A percentile compares a stretch with the other conserved stretches of the same genome.
These are phyloP conservation scores for Thermophis baileyi DNA, from an alignment of 2,113 vertebrate species.

Conservation along the genomic window DNA sequence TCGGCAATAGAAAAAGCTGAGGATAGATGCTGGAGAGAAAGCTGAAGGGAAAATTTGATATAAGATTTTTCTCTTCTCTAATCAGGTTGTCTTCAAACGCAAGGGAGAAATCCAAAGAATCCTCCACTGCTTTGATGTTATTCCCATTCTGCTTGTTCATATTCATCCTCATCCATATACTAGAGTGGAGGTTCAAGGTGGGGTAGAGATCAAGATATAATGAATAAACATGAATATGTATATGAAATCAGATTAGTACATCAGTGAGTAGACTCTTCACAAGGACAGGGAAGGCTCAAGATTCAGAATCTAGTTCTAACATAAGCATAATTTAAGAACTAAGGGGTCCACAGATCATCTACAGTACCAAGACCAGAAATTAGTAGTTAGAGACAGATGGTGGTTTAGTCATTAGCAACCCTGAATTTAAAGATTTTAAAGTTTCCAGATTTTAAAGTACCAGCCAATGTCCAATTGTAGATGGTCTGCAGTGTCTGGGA, in stretches of 20 bases:
- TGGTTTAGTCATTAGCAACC: not conserved
- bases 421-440: not conserved
- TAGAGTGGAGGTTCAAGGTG: not conserved
- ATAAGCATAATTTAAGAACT: not conserved
- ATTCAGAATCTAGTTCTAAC: not conserved
- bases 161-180: not conserved
- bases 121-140: not conserved
- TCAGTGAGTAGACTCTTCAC: not conserved
- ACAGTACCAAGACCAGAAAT: not conserved
- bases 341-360: not conserved
- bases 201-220: not conserved
- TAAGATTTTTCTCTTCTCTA: not conserved
- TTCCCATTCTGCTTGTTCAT: not conserved
- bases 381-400: not conserved
- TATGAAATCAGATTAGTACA: not conserved
- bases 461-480: not conserved
- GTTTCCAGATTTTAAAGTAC: not conserved
- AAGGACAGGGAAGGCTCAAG: not conserved
- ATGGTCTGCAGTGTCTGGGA: not conserved
- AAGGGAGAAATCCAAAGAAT: not conserved
- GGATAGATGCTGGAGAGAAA: not conserved
- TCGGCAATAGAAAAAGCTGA: not conserved
- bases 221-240: not conserved
- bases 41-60: not conserved
- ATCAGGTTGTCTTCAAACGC: not conserved